Evolutionary conservation across 1,140 invertebrate genomes (phyloP), one percentile per base, ranked within the genome.

Genomic region (Mylabris phalerata): DNA sequence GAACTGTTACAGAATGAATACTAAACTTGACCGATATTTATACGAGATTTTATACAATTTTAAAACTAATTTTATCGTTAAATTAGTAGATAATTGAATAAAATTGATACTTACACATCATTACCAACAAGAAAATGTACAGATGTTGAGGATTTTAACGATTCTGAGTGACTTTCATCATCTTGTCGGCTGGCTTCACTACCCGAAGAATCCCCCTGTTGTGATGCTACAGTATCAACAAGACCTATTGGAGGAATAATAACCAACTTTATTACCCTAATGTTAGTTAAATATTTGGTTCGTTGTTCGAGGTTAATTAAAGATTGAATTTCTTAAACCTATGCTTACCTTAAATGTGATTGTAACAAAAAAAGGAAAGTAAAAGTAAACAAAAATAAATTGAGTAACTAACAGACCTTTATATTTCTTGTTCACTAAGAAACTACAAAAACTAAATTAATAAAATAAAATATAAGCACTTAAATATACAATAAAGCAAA

Each of bases 121-220:
- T 67, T 72, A 40, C 75, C 75, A 40, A 76, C 64, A 26, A 71
- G 66, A 62, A 77, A 77, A 45, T 71, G 69, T 9, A 75, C 71
- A 13, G 40, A 26, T 38, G 26, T 19, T 27, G 7, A 42, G 10
- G 52, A 46, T 25, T 48, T 55, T 43, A 38, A 46, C 13, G 10
- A 27, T 32, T 47, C 44, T n/a, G 52, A 55, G 41, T 46, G 43
- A 2, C n/a, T 27, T 42, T 75, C 74, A 44, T 75, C 70, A 6
- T 75, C 74, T 7, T 74, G 69, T 62, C 68, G 72, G 47, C 72
- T 73, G 42, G 64, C 68, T 55, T 77, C 75, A 62, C 75, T 75
- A 48, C 70, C 73, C 9, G 75, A 76, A 45, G 73, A 75, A 61
- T 72, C 72, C 11, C 67, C 73, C 19, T 19, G 19, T 40, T 74